Base-by-base conservation (phyloP, 2,888 invertebrate species). In the Spialia ferax region DNA sequence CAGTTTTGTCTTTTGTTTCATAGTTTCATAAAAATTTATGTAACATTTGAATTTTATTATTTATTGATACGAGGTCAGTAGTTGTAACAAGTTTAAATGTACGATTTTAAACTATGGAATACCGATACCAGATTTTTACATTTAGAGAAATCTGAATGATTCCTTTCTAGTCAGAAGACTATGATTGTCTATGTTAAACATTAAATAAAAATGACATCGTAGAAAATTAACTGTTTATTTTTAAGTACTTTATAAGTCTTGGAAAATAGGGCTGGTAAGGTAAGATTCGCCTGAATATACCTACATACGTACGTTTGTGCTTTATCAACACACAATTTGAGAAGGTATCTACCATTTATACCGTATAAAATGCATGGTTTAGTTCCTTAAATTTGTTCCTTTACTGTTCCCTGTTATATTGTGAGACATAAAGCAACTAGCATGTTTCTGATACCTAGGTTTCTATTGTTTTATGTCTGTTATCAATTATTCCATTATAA, bases 31-130 rank as follows among this genome's bases (percentile, higher is more conserved):
- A 79, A 79, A 79, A 81, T 6, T 15, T 83, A 83, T 86, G 79
- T 86, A 85, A 86, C 84, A 85, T 87, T 86, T 84, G 82, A 87
- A 85, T 86, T 85, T 81, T 86, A 87, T 87, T 90, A 90, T 90
- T 90, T 91, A 90, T 91, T 89, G 84, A 88, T 89, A 89, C 84
- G 87, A 87, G 91, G 91, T 91, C 91, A 93, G 91, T 91, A 91
- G 86, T 77, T 81, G 75, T 87, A 88, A 82, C 79, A 82, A 77
- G 75, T 81, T 79, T 82, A 88, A 87, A 70, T 71, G 62, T 71
- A 84, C 80, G 81, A 83, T 79, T 78, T 77, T 79, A 77, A 76
- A 78, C 76, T 80, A 82, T 80, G 80, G 80, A 79, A 79, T 81
- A 80, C 79, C 81, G 72, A 69, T 68, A 81, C 80, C 86, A 86